Conservation (phyloP, 2,797 vertebrate genomes). For the Synaphobranchus kaupii region DNA sequence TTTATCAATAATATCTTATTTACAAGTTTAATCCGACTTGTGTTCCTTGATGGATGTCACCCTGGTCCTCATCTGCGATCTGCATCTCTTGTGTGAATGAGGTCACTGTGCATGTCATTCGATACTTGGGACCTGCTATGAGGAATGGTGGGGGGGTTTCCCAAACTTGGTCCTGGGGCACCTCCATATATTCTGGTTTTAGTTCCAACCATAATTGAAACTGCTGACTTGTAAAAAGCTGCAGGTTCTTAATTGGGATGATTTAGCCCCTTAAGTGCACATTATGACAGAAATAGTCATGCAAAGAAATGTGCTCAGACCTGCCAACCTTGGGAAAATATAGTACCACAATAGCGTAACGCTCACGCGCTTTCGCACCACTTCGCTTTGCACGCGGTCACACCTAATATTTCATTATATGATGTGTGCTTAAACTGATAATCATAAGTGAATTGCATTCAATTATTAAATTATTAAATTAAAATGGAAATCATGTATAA, state of each 20-base stretch:
- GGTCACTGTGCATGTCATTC: not conserved
- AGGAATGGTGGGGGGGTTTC: no score
- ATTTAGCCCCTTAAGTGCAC: not conserved
- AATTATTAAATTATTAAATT: no score
- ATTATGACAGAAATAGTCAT: not conserved
- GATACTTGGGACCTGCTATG: not conserved
- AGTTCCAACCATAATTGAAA: not conserved
- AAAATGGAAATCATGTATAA: no score
- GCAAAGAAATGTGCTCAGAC: not conserved
- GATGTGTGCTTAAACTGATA: no score
- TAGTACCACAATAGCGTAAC: no score
- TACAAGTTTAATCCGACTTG: not conserved
- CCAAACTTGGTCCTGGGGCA: no score
- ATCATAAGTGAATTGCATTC: no score
- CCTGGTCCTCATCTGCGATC: not conserved
- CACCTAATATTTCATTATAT: no score
- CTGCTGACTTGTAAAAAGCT: no score
- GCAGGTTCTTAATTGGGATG: not conserved
- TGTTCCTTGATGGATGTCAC: not conserved
- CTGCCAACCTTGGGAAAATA: no score
- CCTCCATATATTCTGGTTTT: not conserved
- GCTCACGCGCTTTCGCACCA: no score
- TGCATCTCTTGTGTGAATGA: not conserved
- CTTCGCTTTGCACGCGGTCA: no score
- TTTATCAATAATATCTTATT: not conserved